Conservation (phyloP, 2,888 invertebrate genomes). For the Idaea biselata region DNA sequence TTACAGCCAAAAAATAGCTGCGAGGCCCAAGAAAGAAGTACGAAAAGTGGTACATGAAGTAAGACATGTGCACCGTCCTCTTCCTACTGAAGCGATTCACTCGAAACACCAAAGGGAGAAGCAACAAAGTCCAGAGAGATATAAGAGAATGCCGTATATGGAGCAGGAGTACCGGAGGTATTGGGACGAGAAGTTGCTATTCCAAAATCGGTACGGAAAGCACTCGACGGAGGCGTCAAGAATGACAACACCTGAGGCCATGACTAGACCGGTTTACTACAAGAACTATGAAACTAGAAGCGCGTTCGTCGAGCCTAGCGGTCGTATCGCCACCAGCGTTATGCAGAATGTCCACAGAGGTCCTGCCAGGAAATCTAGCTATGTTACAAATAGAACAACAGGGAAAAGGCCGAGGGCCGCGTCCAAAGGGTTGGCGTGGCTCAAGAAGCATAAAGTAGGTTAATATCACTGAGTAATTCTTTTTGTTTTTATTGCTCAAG, state of each 20-base stretch:
- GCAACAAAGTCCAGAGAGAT: conserved; percentile 33
- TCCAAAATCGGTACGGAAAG: conserved; percentile 31
- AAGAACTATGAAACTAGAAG: conserved; percentile 49
- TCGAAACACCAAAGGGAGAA: conserved; percentile 19
- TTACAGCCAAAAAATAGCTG: conserved; percentile 47
- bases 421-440: conserved; percentile 45
- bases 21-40: conserved; percentile 13
- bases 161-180: conserved; percentile 59
- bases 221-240: conserved; percentile 34
- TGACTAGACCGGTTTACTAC: conserved; percentile 29
- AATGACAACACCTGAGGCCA: conserved; percentile 9
- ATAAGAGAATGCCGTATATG: conserved; percentile 44
- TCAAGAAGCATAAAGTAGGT: conserved; percentile 47
- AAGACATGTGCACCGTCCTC: conserved; percentile 9
- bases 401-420: conserved; percentile 6
- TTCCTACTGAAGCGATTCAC: conserved; percentile 41
- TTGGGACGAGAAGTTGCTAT: conserved; percentile 54
- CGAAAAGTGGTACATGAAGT: conserved; percentile 14
- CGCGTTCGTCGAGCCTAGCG: conserved; percentile 29
- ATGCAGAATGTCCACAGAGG: neutral
- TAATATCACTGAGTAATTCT: too few relatives aligned
- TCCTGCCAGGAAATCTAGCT: conserved; percentile 3
- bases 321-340: neutral
- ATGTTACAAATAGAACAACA: neutral
- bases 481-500: too few relatives aligned